These are phyloP conservation scores for Spinus olivaceus DNA, from an alignment of 2,797 vertebrate species.

Conservation along the genomic window DNA sequence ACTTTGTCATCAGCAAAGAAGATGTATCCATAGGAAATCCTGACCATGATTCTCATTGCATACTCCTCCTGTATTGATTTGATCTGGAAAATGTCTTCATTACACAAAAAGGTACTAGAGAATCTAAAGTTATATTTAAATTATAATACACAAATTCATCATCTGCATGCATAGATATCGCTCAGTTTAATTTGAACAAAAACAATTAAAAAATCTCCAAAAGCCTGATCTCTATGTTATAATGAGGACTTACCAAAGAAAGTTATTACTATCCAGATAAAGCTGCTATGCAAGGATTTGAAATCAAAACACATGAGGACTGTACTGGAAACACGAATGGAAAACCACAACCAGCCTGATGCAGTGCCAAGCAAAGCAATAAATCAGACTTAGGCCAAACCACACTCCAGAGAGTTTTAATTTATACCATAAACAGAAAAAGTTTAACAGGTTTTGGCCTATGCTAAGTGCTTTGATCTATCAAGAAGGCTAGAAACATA, in stretches of 20 bases:
- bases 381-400: conserved; percentile 55
- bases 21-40: neutral
- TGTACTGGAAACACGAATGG: conserved; percentile 8
- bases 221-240: neutral
- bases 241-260: neutral
- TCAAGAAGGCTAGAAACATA: neutral
- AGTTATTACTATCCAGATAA: neutral
- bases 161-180: neutral
- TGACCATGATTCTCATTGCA: neutral
- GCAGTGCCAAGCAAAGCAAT: conserved; percentile 46
- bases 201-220: neutral
- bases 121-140: neutral
- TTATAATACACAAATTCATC: neutral
- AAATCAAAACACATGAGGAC: conserved; percentile 45
- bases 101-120: neutral
- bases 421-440: conserved; percentile 45
- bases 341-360: conserved; percentile 56
- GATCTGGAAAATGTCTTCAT: neutral
- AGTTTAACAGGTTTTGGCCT: conserved; percentile 14
- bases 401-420: conserved; percentile 38
- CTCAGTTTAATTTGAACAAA: neutral
- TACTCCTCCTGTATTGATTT: neutral
- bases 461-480: conserved; percentile 22
- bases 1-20: neutral
- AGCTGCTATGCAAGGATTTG: neutral